Evolutionary conservation across 2,797 vertebrate species (phyloP).

Genomic region (Galago senegalensis): DNA sequence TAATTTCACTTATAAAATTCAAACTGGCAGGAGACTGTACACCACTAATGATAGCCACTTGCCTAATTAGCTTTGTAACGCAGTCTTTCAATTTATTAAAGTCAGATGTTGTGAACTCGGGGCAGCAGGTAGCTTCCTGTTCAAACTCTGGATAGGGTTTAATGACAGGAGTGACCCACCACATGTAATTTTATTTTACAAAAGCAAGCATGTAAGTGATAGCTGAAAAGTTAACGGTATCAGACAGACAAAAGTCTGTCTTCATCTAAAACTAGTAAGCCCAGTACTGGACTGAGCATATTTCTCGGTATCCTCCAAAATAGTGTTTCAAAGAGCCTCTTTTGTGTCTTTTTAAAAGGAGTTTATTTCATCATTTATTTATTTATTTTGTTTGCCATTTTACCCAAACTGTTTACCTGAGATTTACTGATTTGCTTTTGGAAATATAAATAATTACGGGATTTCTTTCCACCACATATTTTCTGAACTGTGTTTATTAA

Average conservation of each 20-base stretch:
- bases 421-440: background rate
- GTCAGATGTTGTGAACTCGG: conserved; percentile 42
- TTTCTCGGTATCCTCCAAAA: conserved; percentile 27
- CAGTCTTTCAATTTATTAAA: conserved; percentile 65
- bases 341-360: background rate
- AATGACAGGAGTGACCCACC: background rate
- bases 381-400: background rate
- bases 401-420: background rate
- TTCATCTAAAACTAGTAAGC: conserved; percentile 15
- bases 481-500: background rate
- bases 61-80: conserved; percentile 73
- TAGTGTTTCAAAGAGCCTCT: background rate
- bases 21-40: conserved; percentile 72
- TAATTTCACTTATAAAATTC: conserved; percentile 82
- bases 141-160: conserved; percentile 19
- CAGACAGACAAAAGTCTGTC: background rate
- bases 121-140: conserved; percentile 62
- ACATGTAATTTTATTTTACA: background rate
- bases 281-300: background rate
- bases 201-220: background rate
- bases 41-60: conserved; percentile 75
- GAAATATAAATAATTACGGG: background rate
- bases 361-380: background rate
- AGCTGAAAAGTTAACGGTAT: background rate
- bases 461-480: background rate